Evolutionary conservation across 2,888 invertebrate species (phyloP).

Genomic region (Malthinus flaveolus): DNA sequence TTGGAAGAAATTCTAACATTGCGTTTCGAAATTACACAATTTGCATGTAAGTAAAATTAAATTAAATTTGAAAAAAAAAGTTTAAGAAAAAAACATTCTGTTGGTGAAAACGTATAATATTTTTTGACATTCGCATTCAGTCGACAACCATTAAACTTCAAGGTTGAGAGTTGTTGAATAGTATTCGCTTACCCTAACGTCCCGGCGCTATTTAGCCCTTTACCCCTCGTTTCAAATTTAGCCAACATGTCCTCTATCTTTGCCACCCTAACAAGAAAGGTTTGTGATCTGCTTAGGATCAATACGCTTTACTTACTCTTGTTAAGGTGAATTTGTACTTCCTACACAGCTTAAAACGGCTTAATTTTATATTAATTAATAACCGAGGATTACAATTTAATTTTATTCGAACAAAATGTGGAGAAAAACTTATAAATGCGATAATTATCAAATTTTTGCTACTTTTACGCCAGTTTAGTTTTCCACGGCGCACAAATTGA

Average conservation of each 20-base stretch:
- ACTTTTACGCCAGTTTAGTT: too few species aligned
- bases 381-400: too few species aligned
- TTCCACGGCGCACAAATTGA: too few species aligned
- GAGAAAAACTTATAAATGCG: too few species aligned
- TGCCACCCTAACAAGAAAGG: slow-evolving; percentile 31
- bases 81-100: neutral
- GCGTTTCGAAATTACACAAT: neutral
- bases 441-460: too few species aligned
- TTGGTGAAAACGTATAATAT: neutral
- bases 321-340: slow-evolving; percentile 21
- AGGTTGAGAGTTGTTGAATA: slow-evolving; percentile 40
- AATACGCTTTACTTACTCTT: slow-evolving; percentile 38
- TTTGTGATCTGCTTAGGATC: slow-evolving; percentile 40
- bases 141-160: slow-evolving; percentile 41
- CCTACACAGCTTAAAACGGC: too few species aligned
- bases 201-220: slow-evolving; percentile 23
- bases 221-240: slow-evolving; percentile 30
- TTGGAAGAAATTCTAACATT: slow-evolving; percentile 2
- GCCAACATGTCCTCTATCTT: slow-evolving; percentile 32
- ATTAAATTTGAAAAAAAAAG: neutral
- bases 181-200: slow-evolving; percentile 34
- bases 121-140: slow-evolving; percentile 12
- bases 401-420: too few species aligned
- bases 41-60: neutral
- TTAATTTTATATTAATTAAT: too few species aligned